phyloP scores from a whole-genome alignment of 2,888 invertebrate species.

The Ectemnius continuus region DNA sequence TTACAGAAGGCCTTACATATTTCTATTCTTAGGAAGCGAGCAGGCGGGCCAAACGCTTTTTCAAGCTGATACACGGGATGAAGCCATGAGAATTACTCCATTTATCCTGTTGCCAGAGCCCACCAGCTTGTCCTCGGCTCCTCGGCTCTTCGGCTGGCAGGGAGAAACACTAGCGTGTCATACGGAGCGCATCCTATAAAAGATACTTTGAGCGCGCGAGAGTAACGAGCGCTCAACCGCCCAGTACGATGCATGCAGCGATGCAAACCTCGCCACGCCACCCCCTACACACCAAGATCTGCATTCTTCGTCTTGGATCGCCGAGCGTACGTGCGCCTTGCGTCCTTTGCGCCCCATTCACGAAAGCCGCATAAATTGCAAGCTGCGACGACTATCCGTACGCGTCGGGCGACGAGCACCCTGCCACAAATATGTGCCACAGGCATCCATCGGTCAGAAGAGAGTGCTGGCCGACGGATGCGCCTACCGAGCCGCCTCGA shows the following conservation, averaged over 20 bases:
- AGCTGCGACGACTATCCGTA: constrained; percentile 46
- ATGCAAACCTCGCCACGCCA: too few species aligned
- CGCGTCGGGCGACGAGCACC: constrained; percentile 27
- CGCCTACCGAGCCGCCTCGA: constrained; percentile 21
- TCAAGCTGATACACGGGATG: too few species aligned
- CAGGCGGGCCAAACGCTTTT: too few species aligned
- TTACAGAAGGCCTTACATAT: too few species aligned
- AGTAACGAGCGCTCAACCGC: constrained; percentile 22
- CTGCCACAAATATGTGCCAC: constrained; percentile 30
- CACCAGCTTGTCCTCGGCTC: too few species aligned
- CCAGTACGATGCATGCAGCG: constrained; percentile 3
- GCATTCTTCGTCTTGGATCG: constrained; percentile 22
- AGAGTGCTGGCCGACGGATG: constrained; percentile 26
- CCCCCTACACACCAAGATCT: neutral
- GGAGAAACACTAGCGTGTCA: too few species aligned
- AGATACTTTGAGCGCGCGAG: constrained; percentile 7
- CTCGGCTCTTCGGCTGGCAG: too few species aligned
- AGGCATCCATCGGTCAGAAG: constrained; percentile 35
- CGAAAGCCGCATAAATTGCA: constrained; percentile 52
- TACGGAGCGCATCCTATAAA: neutral
- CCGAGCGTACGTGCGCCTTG: constrained; percentile 9
- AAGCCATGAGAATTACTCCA: too few species aligned
- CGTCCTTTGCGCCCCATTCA: constrained; percentile 9
- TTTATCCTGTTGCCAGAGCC: too few species aligned
- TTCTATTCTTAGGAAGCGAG: too few species aligned